Percentiles rank a stretch among this genome's conserved stretches.
These are phyloP conservation scores for Phoxinus phoxinus DNA, from an alignment of 2,113 vertebrate species.

Conservation along the genomic window DNA sequence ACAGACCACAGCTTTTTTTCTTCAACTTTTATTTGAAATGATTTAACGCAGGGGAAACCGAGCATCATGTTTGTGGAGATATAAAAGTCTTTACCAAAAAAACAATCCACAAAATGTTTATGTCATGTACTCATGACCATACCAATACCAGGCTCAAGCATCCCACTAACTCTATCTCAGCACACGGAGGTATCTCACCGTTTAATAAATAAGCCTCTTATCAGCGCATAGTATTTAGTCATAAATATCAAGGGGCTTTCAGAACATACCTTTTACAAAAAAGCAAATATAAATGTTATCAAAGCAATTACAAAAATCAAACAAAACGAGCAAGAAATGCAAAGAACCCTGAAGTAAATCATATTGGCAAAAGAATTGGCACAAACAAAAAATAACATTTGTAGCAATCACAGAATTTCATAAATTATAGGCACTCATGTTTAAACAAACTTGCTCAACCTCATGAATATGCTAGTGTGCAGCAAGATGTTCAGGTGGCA, in stretches of 20 bases:
- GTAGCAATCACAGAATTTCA: slow-evolving; percentile 69
- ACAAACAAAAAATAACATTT: slow-evolving; percentile 82
- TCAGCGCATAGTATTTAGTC: slow-evolving; percentile 68
- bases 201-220: slow-evolving; percentile 80
- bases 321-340: slow-evolving; percentile 80
- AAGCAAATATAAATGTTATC: slow-evolving; percentile 74
- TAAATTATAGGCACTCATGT: slow-evolving; percentile 97
- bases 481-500: slow-evolving; percentile 4
- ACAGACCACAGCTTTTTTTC: neutral
- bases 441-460: slow-evolving; percentile 40
- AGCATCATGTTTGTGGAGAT: slow-evolving; percentile 79
- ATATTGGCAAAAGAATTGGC: slow-evolving; percentile 87
- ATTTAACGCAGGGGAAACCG: slow-evolving; percentile 72
- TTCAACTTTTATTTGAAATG: slow-evolving; percentile 74
- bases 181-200: slow-evolving; percentile 68
- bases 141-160: slow-evolving; percentile 66
- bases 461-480: neutral
- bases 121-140: slow-evolving; percentile 63
- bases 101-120: slow-evolving; percentile 75
- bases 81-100: slow-evolving; percentile 79
- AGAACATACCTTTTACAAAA: slow-evolving; percentile 60
- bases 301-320: slow-evolving; percentile 74
- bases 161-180: slow-evolving; percentile 60
- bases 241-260: slow-evolving; percentile 78
- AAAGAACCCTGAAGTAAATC: slow-evolving; percentile 82